These are phyloP conservation scores for Cyphomyrus plagiostoma DNA, from an alignment of 2,113 vertebrate species.

Conservation along the genomic window DNA sequence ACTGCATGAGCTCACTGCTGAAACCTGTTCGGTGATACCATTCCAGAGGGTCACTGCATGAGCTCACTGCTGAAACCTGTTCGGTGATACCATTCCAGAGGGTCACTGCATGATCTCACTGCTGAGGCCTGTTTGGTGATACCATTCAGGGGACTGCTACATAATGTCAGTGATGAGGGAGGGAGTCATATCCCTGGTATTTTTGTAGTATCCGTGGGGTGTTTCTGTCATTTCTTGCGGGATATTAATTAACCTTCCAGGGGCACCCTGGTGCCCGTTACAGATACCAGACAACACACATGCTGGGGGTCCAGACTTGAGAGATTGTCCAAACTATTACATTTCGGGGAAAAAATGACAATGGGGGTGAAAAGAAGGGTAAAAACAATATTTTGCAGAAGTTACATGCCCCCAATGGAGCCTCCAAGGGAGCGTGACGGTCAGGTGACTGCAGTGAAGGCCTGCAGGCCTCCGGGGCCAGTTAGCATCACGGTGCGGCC, in stretches of 20 bases:
- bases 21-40: background rate
- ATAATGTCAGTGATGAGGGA: background rate
- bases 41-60: background rate
- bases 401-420: background rate
- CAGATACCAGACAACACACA: background rate
- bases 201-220: background rate
- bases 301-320: background rate
- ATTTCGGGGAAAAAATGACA: background rate
- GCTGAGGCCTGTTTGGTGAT: background rate
- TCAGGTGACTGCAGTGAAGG: background rate
- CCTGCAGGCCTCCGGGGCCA: background rate
- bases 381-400: background rate
- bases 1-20: background rate
- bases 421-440: background rate
- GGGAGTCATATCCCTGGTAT: background rate
- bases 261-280: background rate
- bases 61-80: background rate
- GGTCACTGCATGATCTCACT: background rate
- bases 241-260: background rate
- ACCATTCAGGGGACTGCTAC: background rate
- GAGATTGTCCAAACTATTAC: background rate
- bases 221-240: background rate
- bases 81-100: background rate
- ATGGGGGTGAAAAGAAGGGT: background rate
- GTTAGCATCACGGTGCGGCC: background rate